Evolutionary conservation across 1,140 invertebrate genomes (phyloP), one percentile per base, ranked within the genome.

Genomic region (Paraescarpia echinospica): DNA sequence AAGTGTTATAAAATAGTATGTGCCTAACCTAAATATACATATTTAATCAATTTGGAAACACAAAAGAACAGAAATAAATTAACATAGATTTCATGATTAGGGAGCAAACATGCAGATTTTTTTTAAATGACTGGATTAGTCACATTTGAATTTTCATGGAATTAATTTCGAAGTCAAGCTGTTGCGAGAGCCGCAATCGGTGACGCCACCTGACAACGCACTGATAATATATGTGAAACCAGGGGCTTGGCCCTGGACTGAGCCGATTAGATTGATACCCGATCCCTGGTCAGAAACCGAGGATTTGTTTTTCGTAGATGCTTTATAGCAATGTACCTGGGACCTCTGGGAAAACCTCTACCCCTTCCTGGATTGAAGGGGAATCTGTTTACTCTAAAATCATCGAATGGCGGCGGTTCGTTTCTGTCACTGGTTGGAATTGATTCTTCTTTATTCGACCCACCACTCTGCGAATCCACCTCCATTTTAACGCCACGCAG

Each of bases 291-390:
- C 8, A n/a, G 90, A 90, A 2, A 34, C n/a, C 18, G 35, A 18
- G 9, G 18, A 33, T 0, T 2, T 5, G 34, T 22, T 27, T 41
- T 90, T 90, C 14, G 35, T 34, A 34, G 90, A 90, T 90, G n/a
- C 12, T 18, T 34, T 90, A 90, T 34, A 90, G 33, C 90, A 90
- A 77, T 77, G 27, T 90, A 90, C 92, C 92, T 89, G 14, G 92
- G 77, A 89, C 92, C 92, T 35, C 92, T 59, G 34, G 92, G 92
- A 92, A 92, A 92, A 31, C 92, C 92, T 92, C 92, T 92, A 35
- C 92, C 92, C 35, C 92, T 89, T 35, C 35, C 35, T 34, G 92
- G 92, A 35, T 89, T 89, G 35, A 89, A 89, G 33, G 89, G 77
- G 31, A 31, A 92, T 92, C 92, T 92, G 77, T 92, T 92, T 33